Evolutionary conservation across 2,797 vertebrate genomes (phyloP).

Genomic region (Micropoecilia bifurca): DNA sequence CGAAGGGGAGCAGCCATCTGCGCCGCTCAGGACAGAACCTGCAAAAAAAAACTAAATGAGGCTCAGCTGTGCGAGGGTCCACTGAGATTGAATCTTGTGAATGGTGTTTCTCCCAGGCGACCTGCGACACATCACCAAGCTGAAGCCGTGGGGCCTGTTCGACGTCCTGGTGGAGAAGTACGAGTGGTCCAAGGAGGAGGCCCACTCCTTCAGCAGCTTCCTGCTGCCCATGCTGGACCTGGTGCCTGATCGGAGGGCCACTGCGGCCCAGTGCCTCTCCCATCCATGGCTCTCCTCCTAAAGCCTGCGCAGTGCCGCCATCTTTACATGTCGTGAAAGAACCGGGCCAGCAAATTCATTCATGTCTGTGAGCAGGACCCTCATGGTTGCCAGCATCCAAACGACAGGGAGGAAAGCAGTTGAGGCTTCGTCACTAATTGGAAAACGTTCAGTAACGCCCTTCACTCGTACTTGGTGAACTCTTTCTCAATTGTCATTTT

Average conservation of each 20-base stretch:
- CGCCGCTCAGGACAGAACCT: conserved; percentile 23
- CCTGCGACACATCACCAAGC: conserved; percentile 96
- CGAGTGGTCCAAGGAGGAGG: conserved; percentile 94
- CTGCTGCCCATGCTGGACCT: conserved; percentile 97
- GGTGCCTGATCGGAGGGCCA: conserved; percentile 93
- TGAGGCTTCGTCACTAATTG: conserved; percentile 35
- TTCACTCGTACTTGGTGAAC: conserved; percentile 49
- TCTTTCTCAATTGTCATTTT: conserved; percentile 5
- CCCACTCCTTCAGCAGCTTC: conserved; percentile 92
- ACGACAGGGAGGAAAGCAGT: conserved; percentile 43
- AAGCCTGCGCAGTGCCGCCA: conserved; percentile 50
- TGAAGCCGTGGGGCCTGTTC: conserved; percentile 96
- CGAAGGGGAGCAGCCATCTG: conserved; percentile 48
- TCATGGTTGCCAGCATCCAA: conserved; percentile 42
- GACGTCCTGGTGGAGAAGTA: conserved; percentile 97
- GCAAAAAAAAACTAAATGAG: conserved; percentile 25
- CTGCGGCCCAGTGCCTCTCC: conserved; percentile 92
- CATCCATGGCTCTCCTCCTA: conserved; percentile 93
- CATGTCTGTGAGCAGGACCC: conserved; percentile 30
- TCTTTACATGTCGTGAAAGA: conserved; percentile 19
- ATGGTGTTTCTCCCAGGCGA: conserved; percentile 82
- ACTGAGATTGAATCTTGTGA: neutral
- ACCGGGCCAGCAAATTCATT: conserved; percentile 31
- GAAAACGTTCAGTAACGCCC: conserved; percentile 36
- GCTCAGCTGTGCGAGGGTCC: conserved; percentile 23